Conservation (phyloP, 1,140 invertebrate genomes). For the Tribolium madens region DNA sequence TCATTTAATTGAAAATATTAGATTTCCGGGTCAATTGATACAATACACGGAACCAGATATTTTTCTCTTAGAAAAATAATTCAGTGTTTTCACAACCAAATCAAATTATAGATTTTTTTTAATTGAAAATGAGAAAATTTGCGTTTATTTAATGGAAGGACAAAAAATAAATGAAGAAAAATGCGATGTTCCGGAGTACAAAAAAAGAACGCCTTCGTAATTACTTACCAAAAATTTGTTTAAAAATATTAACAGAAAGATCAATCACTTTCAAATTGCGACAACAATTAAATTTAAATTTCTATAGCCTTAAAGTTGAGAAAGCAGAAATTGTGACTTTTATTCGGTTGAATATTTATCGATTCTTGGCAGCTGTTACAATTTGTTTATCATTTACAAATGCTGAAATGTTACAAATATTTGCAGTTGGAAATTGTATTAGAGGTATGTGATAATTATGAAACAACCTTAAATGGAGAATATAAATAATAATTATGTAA, state of each 20-base stretch:
- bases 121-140: background rate
- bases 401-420: background rate
- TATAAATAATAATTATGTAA: conserved; percentile 19
- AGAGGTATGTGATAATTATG: conserved; percentile 1
- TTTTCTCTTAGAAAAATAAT: too few species aligned
- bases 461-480: conserved; percentile 32
- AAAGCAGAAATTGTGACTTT: background rate
- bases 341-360: background rate
- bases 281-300: background rate
- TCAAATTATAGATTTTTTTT: background rate
- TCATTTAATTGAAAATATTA: background rate
- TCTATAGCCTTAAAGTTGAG: background rate
- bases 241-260: background rate
- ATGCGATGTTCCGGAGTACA: background rate
- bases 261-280: background rate
- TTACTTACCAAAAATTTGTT: background rate
- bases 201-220: background rate
- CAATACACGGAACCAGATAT: too few species aligned
- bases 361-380: background rate
- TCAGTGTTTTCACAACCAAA: background rate
- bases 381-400: background rate
- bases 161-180: background rate
- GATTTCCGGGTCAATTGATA: background rate
- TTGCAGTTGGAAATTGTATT: background rate
- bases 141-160: background rate